Evolutionary conservation across 2,888 invertebrate genomes (phyloP).

Genomic region (Portevinia maculata): DNA sequence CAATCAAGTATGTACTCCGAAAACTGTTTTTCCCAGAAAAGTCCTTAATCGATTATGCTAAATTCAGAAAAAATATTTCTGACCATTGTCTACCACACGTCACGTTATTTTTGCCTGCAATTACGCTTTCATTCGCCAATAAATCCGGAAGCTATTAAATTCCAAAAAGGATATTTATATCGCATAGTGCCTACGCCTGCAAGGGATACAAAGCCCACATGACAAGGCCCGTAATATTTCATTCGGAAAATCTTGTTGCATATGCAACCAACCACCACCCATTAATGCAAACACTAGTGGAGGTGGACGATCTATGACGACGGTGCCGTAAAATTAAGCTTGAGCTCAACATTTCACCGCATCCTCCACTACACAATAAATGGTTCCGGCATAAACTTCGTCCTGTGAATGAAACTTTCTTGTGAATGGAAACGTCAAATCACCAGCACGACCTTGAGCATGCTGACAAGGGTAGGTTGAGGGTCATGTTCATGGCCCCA

Average conservation of each 20-base stretch:
- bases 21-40: not conserved
- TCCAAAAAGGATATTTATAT: constrained; percentile 19
- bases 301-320: constrained; percentile 47
- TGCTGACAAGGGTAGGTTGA: constrained; percentile 60
- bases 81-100: not conserved
- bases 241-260: too few species aligned
- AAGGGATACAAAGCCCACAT: constrained; percentile 37
- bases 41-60: too few species aligned
- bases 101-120: constrained; percentile 4
- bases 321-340: constrained; percentile 55
- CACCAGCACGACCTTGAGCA: constrained; percentile 53
- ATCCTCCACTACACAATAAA: constrained; percentile 1
- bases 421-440: constrained; percentile 46
- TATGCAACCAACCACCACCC: constrained; percentile 13
- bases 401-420: constrained; percentile 55
- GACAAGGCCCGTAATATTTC: constrained; percentile 4
- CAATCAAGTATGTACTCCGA: too few species aligned
- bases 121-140: constrained; percentile 41
- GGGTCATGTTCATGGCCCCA: constrained; percentile 28
- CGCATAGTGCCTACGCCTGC: not conserved
- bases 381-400: constrained; percentile 16
- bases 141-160: constrained; percentile 52
- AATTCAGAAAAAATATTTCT: too few species aligned
- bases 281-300: constrained; percentile 4
- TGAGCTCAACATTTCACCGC: constrained; percentile 41